Conservation (phyloP, 2,888 invertebrate genomes). For the Timema podura region DNA sequence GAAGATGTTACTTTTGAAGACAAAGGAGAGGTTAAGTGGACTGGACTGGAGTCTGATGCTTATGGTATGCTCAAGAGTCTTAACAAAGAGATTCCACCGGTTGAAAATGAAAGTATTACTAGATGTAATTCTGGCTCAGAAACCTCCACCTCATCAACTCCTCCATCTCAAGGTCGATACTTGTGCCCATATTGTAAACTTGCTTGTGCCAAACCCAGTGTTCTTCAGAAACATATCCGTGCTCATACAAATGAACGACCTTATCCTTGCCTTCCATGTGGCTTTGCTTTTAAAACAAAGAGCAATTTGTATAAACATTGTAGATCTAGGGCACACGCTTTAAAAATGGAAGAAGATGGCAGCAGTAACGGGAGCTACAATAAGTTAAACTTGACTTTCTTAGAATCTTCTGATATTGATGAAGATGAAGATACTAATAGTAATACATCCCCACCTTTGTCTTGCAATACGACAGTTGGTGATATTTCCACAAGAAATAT, state of each 20-base stretch:
- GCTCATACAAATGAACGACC: conserved; percentile 92
- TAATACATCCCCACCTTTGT: conserved; percentile 41
- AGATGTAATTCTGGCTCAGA: background rate
- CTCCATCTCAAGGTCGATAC: conserved; percentile 58
- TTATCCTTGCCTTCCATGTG: conserved; percentile 83
- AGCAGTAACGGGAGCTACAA: background rate
- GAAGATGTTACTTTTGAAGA: too few species aligned
- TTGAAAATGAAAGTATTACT: background rate
- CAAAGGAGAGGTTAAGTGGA: background rate
- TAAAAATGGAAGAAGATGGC: conserved; percentile 51
- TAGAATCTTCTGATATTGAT: conserved; percentile 27
- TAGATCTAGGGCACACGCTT: conserved; percentile 67
- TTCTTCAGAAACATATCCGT: conserved; percentile 88
- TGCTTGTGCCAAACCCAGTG: conserved; percentile 88
- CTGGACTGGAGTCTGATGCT: too few species aligned
- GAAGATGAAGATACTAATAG: conserved; percentile 24
- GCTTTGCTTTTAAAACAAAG: conserved; percentile 90
- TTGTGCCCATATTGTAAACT: conserved; percentile 85
- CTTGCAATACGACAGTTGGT: too few species aligned
- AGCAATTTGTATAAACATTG: conserved; percentile 91
- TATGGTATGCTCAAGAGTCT: too few species aligned
- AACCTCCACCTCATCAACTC: conserved; percentile 13
- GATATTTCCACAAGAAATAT: too few species aligned
- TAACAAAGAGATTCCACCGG: conserved; percentile 12
- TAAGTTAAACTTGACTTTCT: conserved; percentile 20